A percentile compares a stretch with the other conserved stretches of the same genome.
These are phyloP conservation scores for Psittacula echo DNA, from an alignment of 2,797 vertebrate species.

Conservation along the genomic window DNA sequence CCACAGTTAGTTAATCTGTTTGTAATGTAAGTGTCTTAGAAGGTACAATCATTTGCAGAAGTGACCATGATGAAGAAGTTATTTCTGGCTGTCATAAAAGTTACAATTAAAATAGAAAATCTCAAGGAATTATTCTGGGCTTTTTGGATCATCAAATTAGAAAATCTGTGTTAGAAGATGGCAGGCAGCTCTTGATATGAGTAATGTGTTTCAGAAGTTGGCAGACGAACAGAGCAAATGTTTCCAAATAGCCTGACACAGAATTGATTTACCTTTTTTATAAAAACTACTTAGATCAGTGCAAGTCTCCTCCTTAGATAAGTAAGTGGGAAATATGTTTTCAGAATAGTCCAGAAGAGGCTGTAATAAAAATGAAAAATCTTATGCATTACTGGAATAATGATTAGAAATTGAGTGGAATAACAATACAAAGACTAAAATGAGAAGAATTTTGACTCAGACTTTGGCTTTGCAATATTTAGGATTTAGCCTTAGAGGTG, in stretches of 20 bases:
- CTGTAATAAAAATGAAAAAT: conserved; percentile 25
- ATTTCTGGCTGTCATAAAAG: conserved; percentile 4
- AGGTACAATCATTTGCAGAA: background rate
- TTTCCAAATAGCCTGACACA: conserved; percentile 53
- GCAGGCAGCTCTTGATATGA: conserved; percentile 47
- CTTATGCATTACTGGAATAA: background rate
- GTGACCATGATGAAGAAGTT: background rate
- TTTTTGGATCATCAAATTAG: conserved; percentile 17
- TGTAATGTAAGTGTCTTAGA: background rate
- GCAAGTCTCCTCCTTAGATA: conserved; percentile 1
- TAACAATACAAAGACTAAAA: background rate
- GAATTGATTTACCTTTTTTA: conserved; percentile 43
- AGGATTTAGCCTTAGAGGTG: background rate
- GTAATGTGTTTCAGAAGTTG: conserved; percentile 56
- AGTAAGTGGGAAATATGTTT: conserved; percentile 18
- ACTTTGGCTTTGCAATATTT: background rate
- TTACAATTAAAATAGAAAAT: conserved; percentile 12
- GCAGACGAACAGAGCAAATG: conserved; percentile 31
- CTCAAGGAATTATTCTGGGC: conserved; percentile 12
- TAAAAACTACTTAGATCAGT: conserved; percentile 17
- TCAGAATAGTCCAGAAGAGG: conserved; percentile 15
- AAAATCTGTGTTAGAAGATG: conserved; percentile 44
- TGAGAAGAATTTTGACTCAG: background rate
- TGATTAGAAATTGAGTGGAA: background rate
- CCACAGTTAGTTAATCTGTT: background rate